Conservation (phyloP, 2,113 vertebrate species). For the Sylvia atricapilla region DNA sequence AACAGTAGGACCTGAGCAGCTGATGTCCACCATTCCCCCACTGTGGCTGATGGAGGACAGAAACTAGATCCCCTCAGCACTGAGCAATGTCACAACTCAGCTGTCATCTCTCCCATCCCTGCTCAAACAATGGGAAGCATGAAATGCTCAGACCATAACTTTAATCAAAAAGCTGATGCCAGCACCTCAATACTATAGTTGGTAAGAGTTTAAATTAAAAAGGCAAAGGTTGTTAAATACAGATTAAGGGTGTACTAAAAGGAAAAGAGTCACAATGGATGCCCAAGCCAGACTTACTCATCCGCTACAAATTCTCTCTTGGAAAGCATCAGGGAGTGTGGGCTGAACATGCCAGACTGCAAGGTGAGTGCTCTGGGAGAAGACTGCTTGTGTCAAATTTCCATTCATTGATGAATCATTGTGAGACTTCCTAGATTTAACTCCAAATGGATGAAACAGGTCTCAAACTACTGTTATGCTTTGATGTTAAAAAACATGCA, state of each 20-base stretch:
- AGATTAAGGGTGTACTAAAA: not conserved
- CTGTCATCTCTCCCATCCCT: not conserved
- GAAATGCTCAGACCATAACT: not conserved
- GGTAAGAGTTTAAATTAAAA: not conserved
- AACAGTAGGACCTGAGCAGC: not conserved
- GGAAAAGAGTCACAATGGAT: not conserved
- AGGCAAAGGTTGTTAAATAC: not conserved
- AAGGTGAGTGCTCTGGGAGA: not conserved
- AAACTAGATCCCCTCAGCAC: not conserved
- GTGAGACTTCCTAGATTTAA: not conserved
- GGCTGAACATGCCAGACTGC: not conserved
- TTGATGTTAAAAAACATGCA: not conserved
- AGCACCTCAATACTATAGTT: not conserved
- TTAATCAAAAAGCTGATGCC: not conserved
- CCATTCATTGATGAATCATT: not conserved
- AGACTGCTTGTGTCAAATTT: not conserved
- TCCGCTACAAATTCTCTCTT: not conserved
- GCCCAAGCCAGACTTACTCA: not conserved
- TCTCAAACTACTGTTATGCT: not conserved
- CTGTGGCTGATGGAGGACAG: not conserved
- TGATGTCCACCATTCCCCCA: not conserved
- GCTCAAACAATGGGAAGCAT: not conserved
- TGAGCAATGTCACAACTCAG: not conserved
- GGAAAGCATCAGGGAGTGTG: not conserved
- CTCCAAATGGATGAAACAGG: not conserved